Percentiles rank a stretch among this genome's conserved stretches.
Conservation (phyloP, 1,140 invertebrate species). For the Cardiocondyla obscurior region DNA sequence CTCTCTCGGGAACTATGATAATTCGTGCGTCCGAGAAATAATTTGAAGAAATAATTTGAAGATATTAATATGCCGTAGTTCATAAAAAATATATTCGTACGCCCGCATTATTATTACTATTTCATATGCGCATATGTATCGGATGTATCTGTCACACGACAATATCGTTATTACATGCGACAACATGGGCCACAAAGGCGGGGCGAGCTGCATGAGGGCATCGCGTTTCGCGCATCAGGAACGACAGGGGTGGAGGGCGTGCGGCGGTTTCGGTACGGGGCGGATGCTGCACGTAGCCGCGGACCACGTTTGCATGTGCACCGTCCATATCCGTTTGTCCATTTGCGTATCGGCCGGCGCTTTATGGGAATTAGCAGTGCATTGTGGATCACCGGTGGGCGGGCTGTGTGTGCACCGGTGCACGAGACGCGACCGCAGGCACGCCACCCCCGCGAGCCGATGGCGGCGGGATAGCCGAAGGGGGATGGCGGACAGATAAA, state of each 20-base stretch:
- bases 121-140: neutral
- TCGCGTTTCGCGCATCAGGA: slow-evolving; percentile 22
- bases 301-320: slow-evolving; percentile 62
- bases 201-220: slow-evolving; percentile 4
- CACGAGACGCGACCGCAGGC: slow-evolving; percentile 74
- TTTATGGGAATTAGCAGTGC: slow-evolving; percentile 83
- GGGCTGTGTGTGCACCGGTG: slow-evolving; percentile 78
- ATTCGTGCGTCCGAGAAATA: no score
- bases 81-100: neutral
- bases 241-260: slow-evolving; percentile 20
- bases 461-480: slow-evolving; percentile 54
- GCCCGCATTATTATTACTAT: neutral
- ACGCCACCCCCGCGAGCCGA: slow-evolving; percentile 57
- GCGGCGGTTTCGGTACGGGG: slow-evolving; percentile 65
- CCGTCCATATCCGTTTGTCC: slow-evolving; percentile 79
- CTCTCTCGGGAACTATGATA: no score
- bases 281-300: slow-evolving; percentile 33
- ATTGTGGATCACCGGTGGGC: slow-evolving; percentile 82
- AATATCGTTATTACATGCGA: slow-evolving; percentile 74
- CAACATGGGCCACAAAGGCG: slow-evolving; percentile 67
- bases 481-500: slow-evolving; percentile 42
- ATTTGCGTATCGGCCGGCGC: slow-evolving; percentile 80
- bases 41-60: neutral
- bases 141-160: slow-evolving; percentile 54
- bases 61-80: neutral